These are phyloP conservation scores for Leptinotarsa texana DNA, from an alignment of 1,140 invertebrate species.

Conservation along the genomic window DNA sequence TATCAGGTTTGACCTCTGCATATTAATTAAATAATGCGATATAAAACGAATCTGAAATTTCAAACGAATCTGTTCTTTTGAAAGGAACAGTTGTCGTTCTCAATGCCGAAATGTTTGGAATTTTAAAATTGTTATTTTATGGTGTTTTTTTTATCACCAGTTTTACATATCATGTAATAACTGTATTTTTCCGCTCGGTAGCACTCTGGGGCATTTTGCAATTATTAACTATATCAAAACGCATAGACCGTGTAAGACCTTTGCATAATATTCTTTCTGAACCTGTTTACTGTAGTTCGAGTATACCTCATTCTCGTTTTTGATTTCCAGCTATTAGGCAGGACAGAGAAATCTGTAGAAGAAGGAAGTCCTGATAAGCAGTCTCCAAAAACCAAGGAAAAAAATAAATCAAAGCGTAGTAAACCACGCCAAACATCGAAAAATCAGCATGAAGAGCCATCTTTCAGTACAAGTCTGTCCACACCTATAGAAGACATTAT, in stretches of 20 bases:
- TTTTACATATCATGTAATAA: conserved; percentile 7
- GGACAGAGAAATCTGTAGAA: conserved; percentile 9
- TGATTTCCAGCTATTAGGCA: background rate
- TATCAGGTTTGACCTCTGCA: conserved; percentile 16
- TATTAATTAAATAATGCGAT: background rate
- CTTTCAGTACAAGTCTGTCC: conserved; percentile 40
- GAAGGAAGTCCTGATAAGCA: background rate
- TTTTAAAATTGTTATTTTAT: conserved; percentile 8
- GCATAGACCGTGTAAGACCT: conserved; percentile 12
- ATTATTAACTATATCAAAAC: conserved; percentile 26
- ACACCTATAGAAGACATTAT: conserved; percentile 44
- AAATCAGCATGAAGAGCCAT: conserved; percentile 36
- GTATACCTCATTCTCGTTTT: no score
- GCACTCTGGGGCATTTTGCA: conserved; percentile 24
- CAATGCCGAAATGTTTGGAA: conserved; percentile 4
- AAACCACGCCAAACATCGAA: conserved; percentile 22
- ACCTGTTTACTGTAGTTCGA: background rate
- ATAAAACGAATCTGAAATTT: background rate
- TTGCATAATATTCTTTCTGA: background rate
- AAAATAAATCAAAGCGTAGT: background rate
- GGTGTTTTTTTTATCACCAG: background rate
- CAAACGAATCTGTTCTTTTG: background rate
- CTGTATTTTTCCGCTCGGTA: background rate
- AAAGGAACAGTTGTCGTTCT: background rate
- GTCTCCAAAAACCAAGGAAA: background rate